Evolutionary conservation across 1,140 invertebrate genomes (phyloP), one percentile per base, ranked within the genome.

Genomic region (Drosophila kanapiae): DNA sequence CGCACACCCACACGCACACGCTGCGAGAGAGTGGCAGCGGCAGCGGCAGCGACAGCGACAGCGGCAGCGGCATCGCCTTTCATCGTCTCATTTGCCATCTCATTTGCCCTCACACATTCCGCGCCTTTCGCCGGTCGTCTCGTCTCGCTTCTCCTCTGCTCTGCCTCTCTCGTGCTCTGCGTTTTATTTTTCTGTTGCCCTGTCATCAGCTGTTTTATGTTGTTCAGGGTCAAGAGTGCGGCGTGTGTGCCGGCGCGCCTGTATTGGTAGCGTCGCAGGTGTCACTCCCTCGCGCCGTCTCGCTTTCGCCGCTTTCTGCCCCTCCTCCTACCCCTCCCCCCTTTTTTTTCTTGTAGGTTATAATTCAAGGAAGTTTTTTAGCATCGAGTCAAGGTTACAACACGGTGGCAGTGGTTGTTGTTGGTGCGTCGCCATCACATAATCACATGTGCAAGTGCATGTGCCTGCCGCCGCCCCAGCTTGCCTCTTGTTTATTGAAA

Each of bases 141-240:
- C 29, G 37, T 53, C 67, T 62, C 48, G 67, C 35, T 60, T 48
- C 45, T 14, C 18, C 16, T 23, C 23, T 14, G 18, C 16, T 23
- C 23, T 14, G 18, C 38, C 43, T 48, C 65, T 61, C 31, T 53
- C 37, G 27, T 23, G 37, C 37, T 67, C 10, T 23, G 23, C 59
- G 31, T 16, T 51, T 53, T 29, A 27, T 27, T 29, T 57, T 56
- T 57, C 53, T 60, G 31, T 56, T 42, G 64, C 45, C 75, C 83
- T 88, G 83, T 82, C 84, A 86, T 86, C 83, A 86, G 83, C 83
- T 86, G 83, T 86, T 86, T 86, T 83, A 88, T 86, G 84, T 86
- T 86, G 84, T 88, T 86, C 84, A 86, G 83, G 83, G 83, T 86
- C 83, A 86, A 86, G 84, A 77, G 84, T 74, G 81, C 71, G 81